phyloP scores from a whole-genome alignment of 1,140 invertebrate species.

The Subanguina moxae region DNA sequence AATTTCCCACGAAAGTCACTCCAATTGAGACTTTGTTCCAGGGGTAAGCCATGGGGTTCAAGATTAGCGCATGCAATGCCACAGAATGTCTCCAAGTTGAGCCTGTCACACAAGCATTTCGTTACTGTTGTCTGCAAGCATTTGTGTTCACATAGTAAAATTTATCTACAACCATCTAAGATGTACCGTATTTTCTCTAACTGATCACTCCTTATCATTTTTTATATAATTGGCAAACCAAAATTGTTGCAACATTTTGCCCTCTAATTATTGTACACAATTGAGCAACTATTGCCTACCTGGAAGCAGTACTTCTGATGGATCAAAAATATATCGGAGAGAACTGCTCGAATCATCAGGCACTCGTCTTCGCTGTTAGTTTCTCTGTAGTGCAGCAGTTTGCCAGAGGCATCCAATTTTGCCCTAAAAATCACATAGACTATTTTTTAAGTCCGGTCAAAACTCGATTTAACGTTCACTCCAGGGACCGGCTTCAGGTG shows the following conservation, averaged over 20 bases:
- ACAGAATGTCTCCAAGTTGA: constrained; percentile 42
- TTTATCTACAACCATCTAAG: background rate
- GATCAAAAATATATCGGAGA: constrained; percentile 46
- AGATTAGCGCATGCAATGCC: constrained; percentile 37
- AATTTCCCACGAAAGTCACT: constrained; percentile 26
- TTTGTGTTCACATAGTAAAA: constrained; percentile 4
- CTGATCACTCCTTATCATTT: too few species aligned
- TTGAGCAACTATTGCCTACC: constrained; percentile 23
- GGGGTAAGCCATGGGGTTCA: constrained; percentile 38
- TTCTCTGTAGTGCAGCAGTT: constrained; percentile 37
- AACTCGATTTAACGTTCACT: too few species aligned
- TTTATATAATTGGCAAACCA: too few species aligned
- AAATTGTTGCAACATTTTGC: too few species aligned
- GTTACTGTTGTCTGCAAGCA: constrained; percentile 41
- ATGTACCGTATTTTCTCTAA: too few species aligned
- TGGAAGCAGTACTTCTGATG: constrained; percentile 51
- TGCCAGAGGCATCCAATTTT: constrained; percentile 43
- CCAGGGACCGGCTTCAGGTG: too few species aligned
- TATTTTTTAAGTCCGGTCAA: too few species aligned
- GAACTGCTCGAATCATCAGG: constrained; percentile 37
- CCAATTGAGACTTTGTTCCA: constrained; percentile 30
- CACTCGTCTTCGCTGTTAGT: constrained; percentile 39
- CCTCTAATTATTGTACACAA: too few species aligned
- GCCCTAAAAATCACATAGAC: too few species aligned
- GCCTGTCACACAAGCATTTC: constrained; percentile 42